phyloP scores from a whole-genome alignment of 2,113 vertebrate genomes.

The Lethenteron reissneri region DNA sequence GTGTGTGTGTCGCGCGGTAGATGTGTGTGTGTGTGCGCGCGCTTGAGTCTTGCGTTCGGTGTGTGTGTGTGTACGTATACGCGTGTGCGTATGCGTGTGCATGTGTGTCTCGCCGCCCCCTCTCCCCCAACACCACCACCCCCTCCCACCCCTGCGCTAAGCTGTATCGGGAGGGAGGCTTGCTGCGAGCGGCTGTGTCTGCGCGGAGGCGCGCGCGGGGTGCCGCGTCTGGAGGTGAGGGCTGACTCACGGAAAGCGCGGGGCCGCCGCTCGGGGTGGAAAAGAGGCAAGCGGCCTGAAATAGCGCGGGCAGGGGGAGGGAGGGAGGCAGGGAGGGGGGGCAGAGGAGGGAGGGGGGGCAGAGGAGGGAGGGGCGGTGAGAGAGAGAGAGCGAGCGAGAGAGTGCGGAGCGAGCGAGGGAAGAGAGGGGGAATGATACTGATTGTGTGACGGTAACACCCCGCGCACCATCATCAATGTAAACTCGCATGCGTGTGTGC shows the following conservation, averaged over 20 bases:
- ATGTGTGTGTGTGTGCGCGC: too few relatives aligned
- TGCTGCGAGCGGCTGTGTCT: background rate
- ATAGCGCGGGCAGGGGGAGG: background rate
- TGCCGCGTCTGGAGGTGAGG: background rate
- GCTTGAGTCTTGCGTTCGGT: too few relatives aligned
- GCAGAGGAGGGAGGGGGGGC: background rate
- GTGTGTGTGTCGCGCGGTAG: too few relatives aligned
- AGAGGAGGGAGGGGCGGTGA: background rate
- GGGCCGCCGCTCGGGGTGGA: background rate
- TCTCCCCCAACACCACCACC: background rate
- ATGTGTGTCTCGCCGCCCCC: too few relatives aligned
- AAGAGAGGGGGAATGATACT: background rate
- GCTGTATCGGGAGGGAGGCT: background rate
- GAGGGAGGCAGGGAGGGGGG: background rate
- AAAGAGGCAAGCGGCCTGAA: background rate
- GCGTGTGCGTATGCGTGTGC: too few relatives aligned
- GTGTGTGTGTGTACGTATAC: too few relatives aligned
- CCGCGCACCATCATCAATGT: background rate
- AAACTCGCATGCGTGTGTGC: background rate
- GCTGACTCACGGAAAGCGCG: background rate
- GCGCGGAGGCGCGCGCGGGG: background rate
- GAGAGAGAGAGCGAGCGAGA: conserved; percentile 1
- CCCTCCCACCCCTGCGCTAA: background rate
- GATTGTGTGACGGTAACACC: background rate
- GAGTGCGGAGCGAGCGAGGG: background rate